Percentiles rank a stretch among this genome's conserved stretches.
These are phyloP conservation scores for Ciconia maguari DNA, from an alignment of 2,113 vertebrate genomes.

Conservation along the genomic window DNA sequence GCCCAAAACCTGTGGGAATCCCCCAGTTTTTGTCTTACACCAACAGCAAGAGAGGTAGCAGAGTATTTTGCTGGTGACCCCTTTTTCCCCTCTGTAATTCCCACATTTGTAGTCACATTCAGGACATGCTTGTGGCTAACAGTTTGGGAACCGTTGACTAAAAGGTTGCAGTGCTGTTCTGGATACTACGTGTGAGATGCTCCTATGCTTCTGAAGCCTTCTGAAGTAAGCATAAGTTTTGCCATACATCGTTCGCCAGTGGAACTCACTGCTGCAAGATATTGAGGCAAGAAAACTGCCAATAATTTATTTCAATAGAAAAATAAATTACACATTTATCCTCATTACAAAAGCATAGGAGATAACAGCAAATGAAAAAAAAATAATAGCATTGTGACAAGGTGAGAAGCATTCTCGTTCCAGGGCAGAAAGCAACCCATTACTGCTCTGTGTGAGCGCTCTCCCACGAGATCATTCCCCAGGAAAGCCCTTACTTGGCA, in stretches of 20 bases:
- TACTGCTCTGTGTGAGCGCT: neutral
- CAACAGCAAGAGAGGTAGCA: neutral
- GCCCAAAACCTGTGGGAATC: neutral
- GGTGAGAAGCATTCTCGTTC: neutral
- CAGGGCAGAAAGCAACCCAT: neutral
- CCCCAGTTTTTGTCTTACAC: rapidly evolving
- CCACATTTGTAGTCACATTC: neutral
- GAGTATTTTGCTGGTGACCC: neutral
- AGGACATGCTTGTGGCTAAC: neutral
- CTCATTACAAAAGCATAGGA: neutral
- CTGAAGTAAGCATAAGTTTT: neutral
- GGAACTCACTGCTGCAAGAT: neutral
- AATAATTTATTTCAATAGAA: neutral
- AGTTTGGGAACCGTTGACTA: rapidly evolving
- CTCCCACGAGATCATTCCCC: neutral
- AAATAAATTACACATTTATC: neutral
- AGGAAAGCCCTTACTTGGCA: neutral
- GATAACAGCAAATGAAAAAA: neutral
- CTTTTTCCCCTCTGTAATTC: neutral
- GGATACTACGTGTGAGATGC: rapidly evolving
- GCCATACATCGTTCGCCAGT: rapidly evolving
- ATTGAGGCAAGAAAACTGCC: neutral
- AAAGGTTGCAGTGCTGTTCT: neutral
- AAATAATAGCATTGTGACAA: no score
- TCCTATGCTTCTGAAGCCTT: neutral